A percentile compares a stretch with the other conserved stretches of the same genome.
These are phyloP conservation scores for Pantelozetes paolii DNA, from an alignment of 2,888 invertebrate species.

Conservation along the genomic window DNA sequence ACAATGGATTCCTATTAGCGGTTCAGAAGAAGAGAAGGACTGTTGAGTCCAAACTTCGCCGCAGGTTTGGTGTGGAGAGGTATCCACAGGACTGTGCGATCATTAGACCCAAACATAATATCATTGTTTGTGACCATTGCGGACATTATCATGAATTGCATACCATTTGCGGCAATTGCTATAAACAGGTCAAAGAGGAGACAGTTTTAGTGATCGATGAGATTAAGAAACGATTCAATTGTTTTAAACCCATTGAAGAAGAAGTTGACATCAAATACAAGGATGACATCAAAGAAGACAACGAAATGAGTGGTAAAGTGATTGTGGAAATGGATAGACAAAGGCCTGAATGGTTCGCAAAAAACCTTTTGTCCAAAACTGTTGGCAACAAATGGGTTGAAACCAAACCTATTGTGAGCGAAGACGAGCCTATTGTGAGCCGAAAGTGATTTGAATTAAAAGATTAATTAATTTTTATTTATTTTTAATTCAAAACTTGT, in stretches of 20 bases:
- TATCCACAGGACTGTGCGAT: slow-evolving; percentile 63
- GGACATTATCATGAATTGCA: slow-evolving; percentile 76
- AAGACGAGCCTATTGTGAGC: background rate
- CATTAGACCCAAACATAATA: slow-evolving; percentile 65
- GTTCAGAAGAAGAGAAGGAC: slow-evolving; percentile 74
- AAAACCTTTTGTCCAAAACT: slow-evolving; percentile 63
- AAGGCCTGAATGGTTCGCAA: slow-evolving; percentile 81
- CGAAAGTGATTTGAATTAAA: background rate
- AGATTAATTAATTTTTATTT: slow-evolving; percentile 9
- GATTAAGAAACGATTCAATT: slow-evolving; percentile 65
- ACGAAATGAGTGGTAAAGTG: slow-evolving; percentile 59
- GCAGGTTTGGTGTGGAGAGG: slow-evolving; percentile 67
- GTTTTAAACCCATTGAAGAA: slow-evolving; percentile 68
- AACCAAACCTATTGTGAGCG: slow-evolving; percentile 9
- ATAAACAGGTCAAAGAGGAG: slow-evolving; percentile 72
- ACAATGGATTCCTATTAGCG: slow-evolving; percentile 71
- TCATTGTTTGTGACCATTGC: slow-evolving; percentile 72
- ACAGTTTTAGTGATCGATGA: slow-evolving; percentile 72
- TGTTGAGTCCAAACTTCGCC: slow-evolving; percentile 66
- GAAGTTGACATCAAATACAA: slow-evolving; percentile 81
- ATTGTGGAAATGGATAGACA: slow-evolving; percentile 79
- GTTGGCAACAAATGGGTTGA: slow-evolving; percentile 3
- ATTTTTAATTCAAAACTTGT: background rate
- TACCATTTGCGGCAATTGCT: slow-evolving; percentile 78
- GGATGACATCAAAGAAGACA: slow-evolving; percentile 61